Conservation (phyloP, 2,113 vertebrate genomes). For the Zapornia atra region DNA sequence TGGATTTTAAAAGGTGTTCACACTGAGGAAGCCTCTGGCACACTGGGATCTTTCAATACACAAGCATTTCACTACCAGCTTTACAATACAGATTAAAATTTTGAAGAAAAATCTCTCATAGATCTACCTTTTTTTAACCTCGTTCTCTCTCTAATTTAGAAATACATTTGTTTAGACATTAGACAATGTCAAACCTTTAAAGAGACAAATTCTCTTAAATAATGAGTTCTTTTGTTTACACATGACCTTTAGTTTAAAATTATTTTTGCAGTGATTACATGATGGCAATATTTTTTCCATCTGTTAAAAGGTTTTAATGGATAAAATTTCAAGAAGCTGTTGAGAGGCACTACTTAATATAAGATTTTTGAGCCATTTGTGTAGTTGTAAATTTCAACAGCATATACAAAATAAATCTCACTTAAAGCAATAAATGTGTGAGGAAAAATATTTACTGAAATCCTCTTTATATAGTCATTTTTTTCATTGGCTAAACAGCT, state of each 20-base stretch:
- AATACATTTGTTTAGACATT: not conserved
- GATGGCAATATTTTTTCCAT: not conserved
- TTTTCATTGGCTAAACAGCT: constrained; percentile 27
- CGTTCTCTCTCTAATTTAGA: not conserved
- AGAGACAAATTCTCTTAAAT: not conserved
- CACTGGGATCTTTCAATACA: not conserved
- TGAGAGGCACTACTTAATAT: not conserved
- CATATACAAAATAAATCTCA: constrained; percentile 43
- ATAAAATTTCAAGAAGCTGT: constrained; percentile 18
- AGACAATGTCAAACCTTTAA: not conserved
- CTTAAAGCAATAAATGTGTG: not conserved
- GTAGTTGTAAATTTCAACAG: constrained; percentile 7
- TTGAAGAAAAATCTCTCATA: not conserved
- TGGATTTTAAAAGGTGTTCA: not conserved
- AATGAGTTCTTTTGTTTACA: not conserved
- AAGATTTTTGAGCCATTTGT: constrained; percentile 21
- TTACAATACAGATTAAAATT: not conserved
- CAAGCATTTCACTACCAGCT: rapidly evolving
- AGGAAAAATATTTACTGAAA: constrained; percentile 50
- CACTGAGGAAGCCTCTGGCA: not conserved
- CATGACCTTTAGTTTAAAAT: not conserved
- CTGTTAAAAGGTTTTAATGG: constrained; percentile 44
- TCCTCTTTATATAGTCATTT: constrained; percentile 8
- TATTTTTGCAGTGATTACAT: not conserved
- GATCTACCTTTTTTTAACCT: not conserved